Percentiles rank a stretch among this genome's conserved stretches.
These are phyloP conservation scores for Calcarius lapponicus DNA, from an alignment of 2,797 vertebrate genomes.

Conservation along the genomic window DNA sequence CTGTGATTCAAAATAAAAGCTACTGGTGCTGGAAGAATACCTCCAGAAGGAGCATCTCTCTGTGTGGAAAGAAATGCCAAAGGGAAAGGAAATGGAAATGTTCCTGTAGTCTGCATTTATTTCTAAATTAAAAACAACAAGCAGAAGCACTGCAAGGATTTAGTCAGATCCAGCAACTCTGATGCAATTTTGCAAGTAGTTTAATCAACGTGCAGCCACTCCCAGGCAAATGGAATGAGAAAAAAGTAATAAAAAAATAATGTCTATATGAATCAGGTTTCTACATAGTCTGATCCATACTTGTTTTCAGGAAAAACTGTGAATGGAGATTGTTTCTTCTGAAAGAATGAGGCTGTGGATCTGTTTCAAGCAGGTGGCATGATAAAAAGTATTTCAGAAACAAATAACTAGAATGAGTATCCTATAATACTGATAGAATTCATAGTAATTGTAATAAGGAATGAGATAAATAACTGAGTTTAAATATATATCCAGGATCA, in stretches of 20 bases:
- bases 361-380: neutral
- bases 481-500: neutral
- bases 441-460: neutral
- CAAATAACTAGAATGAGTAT: neutral
- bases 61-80: neutral
- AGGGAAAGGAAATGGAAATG: neutral
- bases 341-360: neutral
- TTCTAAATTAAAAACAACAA: neutral
- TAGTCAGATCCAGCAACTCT: neutral
- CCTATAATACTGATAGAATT: neutral
- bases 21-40: neutral
- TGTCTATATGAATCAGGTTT: neutral
- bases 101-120: neutral
- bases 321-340: neutral
- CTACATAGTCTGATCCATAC: neutral
- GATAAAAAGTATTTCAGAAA: neutral
- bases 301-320: neutral
- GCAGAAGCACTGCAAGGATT: neutral
- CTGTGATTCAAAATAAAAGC: neutral
- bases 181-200: neutral
- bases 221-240: neutral
- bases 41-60: neutral
- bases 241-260: neutral
- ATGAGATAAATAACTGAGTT: neutral
- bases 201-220: neutral